Conservation (phyloP, 92 coral and sea anemone species). For the Zoanthus gigantus region DNA sequence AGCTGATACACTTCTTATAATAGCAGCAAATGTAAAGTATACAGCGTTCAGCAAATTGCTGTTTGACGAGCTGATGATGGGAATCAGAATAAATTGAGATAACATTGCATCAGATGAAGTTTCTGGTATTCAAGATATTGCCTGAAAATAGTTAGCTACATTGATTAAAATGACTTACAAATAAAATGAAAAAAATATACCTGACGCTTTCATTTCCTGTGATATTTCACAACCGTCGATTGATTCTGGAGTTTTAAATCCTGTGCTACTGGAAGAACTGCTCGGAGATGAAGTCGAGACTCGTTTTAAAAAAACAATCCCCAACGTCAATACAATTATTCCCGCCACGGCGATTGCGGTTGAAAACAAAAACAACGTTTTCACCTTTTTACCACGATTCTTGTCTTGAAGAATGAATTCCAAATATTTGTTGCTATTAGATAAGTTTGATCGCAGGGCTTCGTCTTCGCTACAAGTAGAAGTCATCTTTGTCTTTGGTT, state of each 20-base stretch:
- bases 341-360: slow-evolving; percentile 26
- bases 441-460: slow-evolving; percentile 20
- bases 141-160: not conserved
- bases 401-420: slow-evolving; percentile 30
- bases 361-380: slow-evolving; percentile 15
- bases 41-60: not conserved
- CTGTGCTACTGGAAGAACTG: not conserved
- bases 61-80: slow-evolving; percentile 14
- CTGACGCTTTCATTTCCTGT: slow-evolving; percentile 32
- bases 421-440: slow-evolving; percentile 29
- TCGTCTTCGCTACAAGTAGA: slow-evolving; percentile 33
- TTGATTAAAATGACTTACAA: too few relatives aligned
- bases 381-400: slow-evolving; percentile 1
- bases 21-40: not conserved
- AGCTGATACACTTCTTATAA: not conserved
- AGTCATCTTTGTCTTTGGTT: not conserved
- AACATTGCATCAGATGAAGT: not conserved
- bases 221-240: slow-evolving; percentile 23
- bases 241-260: not conserved
- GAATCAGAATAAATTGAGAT: not conserved
- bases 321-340: slow-evolving; percentile 1
- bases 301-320: slow-evolving; percentile 17
- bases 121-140: slow-evolving; percentile 8
- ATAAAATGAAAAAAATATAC: not conserved
- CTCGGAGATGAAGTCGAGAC: not conserved